Percentiles rank a stretch among this genome's conserved stretches.
These are phyloP conservation scores for Salarias fasciatus DNA, from an alignment of 2,797 vertebrate genomes.

Conservation along the genomic window DNA sequence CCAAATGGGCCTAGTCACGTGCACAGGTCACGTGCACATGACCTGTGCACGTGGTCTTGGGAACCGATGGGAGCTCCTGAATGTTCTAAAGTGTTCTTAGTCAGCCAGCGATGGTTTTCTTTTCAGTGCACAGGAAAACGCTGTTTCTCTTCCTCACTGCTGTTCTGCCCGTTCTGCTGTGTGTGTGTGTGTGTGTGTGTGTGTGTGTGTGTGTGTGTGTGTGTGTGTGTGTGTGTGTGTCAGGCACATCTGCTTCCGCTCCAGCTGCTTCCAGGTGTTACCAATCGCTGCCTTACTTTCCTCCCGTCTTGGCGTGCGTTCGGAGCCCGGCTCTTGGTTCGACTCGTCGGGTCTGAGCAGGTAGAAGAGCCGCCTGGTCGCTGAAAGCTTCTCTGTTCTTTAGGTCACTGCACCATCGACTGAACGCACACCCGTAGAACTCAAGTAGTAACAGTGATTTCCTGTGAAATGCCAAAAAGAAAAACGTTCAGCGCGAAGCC, in stretches of 20 bases:
- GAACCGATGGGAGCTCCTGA: conserved; percentile 54
- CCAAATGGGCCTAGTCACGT: conserved; percentile 41
- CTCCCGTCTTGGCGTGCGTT: conserved; percentile 50
- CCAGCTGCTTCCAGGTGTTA: conserved; percentile 77
- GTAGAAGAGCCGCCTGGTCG: conserved; percentile 60
- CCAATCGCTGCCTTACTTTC: conserved; percentile 86
- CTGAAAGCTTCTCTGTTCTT: conserved; percentile 57
- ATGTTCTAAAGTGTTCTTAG: conserved; percentile 80
- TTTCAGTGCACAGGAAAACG: conserved; percentile 24
- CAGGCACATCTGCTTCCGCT: conserved; percentile 66
- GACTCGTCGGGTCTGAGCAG: conserved; percentile 17
- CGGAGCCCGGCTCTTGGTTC: conserved; percentile 57
- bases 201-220: too few relatives aligned
- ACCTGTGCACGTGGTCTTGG: too few relatives aligned
- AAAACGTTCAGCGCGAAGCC: conserved; percentile 41
- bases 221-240: conserved; percentile 26
- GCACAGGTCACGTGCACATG: conserved; percentile 40
- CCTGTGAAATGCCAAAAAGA: conserved; percentile 67
- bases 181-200: conserved; percentile 1
- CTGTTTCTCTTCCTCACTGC: too few relatives aligned
- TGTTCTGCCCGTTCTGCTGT: too few relatives aligned
- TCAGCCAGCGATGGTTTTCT: conserved; percentile 55
- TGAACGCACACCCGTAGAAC: conserved; percentile 63
- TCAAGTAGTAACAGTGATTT: conserved; percentile 50
- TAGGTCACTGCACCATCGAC: conserved; percentile 63